Conservation (phyloP, 2,888 invertebrate species). For the Mongoloraphidia duomilia region DNA sequence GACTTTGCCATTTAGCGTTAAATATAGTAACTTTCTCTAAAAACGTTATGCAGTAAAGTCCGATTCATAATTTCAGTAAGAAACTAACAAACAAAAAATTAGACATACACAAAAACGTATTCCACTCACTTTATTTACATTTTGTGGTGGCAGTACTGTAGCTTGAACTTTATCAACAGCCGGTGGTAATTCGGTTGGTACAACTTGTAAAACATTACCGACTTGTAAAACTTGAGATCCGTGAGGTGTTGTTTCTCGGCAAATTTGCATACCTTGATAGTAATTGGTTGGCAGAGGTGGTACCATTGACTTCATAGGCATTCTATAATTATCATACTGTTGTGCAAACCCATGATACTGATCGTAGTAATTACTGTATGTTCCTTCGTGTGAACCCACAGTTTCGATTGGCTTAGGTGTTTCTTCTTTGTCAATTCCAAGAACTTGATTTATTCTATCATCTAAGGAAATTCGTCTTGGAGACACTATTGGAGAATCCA, state of each 20-base stretch:
- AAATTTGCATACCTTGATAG: too few relatives aligned
- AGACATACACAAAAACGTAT: neutral
- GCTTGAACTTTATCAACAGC: neutral
- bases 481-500: conserved; percentile 22
- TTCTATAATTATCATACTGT: conserved; percentile 8
- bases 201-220: conserved; percentile 43
- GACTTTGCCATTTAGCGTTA: too few relatives aligned
- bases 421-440: conserved; percentile 35
- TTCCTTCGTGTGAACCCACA: conserved; percentile 7
- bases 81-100: neutral
- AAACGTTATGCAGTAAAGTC: too few relatives aligned
- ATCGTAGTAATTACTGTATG: conserved; percentile 6
- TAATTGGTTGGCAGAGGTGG: conserved; percentile 1
- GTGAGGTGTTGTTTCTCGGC: neutral
- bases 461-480: conserved; percentile 44
- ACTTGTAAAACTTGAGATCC: conserved; percentile 29
- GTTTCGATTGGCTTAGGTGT: conserved; percentile 11
- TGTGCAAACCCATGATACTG: conserved; percentile 4
- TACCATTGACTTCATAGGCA: neutral
- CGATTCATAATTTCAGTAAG: too few relatives aligned
- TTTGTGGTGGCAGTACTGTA: neutral
- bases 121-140: neutral
- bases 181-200: conserved; percentile 32
- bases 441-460: conserved; percentile 41
- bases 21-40: too few relatives aligned